phyloP scores from a whole-genome alignment of 1,140 invertebrate genomes.

The Paracyclopina nana region DNA sequence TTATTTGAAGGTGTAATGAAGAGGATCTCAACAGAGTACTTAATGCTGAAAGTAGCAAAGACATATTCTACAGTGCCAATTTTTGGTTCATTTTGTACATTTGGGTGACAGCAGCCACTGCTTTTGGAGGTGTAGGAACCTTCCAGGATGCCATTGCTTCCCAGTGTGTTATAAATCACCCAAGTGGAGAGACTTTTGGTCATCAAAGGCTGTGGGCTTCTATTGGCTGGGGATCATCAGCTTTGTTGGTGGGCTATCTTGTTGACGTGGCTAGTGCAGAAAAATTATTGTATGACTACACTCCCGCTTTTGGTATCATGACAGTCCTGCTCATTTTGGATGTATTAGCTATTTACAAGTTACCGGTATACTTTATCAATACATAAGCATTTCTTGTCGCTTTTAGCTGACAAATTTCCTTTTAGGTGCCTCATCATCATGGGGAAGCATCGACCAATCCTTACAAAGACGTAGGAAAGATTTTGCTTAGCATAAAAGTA shows the following conservation, averaged over 20 bases:
- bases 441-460: not conserved
- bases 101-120: not conserved
- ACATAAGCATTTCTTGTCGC: not conserved
- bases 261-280: not conserved
- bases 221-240: not conserved
- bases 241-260: not conserved
- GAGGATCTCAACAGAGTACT: no score
- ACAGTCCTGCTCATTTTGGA: not conserved
- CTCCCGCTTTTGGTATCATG: not conserved
- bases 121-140: not conserved
- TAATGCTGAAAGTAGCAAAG: no score
- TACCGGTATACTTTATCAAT: not conserved
- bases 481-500: not conserved
- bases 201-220: not conserved
- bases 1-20: no score
- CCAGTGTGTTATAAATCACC: not conserved
- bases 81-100: not conserved
- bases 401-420: not conserved
- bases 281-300: not conserved
- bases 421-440: not conserved
- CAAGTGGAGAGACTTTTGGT: not conserved
- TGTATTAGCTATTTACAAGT: not conserved
- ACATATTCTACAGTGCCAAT: no score
- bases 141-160: not conserved
- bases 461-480: not conserved